phyloP scores from a whole-genome alignment of 2,888 invertebrate species.

The Trilocha varians region DNA sequence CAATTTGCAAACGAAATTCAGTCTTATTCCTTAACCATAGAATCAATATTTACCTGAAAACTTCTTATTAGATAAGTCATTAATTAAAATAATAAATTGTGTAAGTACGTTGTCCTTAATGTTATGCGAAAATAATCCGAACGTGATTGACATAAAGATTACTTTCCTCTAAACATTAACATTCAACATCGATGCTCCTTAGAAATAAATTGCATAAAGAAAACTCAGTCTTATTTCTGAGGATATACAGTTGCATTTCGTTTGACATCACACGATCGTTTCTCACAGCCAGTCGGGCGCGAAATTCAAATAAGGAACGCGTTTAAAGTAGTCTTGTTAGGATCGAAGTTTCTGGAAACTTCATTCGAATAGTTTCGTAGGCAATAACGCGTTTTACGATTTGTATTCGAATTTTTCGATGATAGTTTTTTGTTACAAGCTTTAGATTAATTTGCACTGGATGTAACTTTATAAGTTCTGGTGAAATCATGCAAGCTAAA shows the following conservation, averaged over 20 bases:
- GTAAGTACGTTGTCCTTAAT: too few species aligned
- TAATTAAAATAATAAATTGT: too few species aligned
- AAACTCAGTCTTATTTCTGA: background rate
- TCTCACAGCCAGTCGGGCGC: slow-evolving; percentile 26
- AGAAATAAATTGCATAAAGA: background rate
- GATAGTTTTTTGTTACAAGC: slow-evolving; percentile 2
- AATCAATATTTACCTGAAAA: too few species aligned
- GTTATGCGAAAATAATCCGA: too few species aligned
- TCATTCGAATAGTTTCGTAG: slow-evolving; percentile 14
- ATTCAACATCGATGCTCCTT: background rate
- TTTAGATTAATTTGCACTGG: too few species aligned
- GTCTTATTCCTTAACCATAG: too few species aligned
- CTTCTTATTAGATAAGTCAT: too few species aligned
- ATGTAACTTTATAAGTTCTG: too few species aligned
- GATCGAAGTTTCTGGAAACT: slow-evolving; percentile 21
- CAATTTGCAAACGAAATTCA: too few species aligned
- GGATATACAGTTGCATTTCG: slow-evolving; percentile 24
- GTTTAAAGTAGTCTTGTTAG: slow-evolving; percentile 32
- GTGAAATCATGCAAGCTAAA: too few species aligned
- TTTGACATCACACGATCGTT: slow-evolving; percentile 5
- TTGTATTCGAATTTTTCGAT: slow-evolving; percentile 12
- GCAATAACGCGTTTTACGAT: slow-evolving; percentile 12
- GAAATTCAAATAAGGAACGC: slow-evolving; percentile 46
- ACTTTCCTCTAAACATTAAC: too few species aligned
- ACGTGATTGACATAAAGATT: too few species aligned